These are phyloP conservation scores for Etheostoma cragini DNA, from an alignment of 2,113 vertebrate species.

Conservation along the genomic window DNA sequence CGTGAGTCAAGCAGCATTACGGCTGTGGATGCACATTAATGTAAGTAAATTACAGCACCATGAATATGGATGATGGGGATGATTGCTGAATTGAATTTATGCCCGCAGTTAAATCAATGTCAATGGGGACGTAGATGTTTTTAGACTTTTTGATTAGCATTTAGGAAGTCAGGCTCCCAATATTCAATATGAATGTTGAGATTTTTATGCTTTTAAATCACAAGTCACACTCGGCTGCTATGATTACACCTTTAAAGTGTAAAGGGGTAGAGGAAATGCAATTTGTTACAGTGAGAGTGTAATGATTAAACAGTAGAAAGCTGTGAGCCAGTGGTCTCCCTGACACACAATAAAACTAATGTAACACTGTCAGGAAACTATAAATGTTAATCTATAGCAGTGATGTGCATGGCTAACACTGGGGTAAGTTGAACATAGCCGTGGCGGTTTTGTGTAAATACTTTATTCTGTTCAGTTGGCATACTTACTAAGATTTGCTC, in stretches of 20 bases:
- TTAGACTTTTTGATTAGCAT: slow-evolving; percentile 69
- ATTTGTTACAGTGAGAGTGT: slow-evolving; percentile 35
- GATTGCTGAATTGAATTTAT: slow-evolving; percentile 72
- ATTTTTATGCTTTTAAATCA: slow-evolving; percentile 38
- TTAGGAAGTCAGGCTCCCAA: slow-evolving; percentile 52
- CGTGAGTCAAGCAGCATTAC: slow-evolving; percentile 42
- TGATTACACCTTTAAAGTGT: slow-evolving; percentile 46
- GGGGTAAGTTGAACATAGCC: slow-evolving; percentile 27
- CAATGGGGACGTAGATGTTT: slow-evolving; percentile 69
- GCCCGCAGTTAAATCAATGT: slow-evolving; percentile 76
- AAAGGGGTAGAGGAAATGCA: slow-evolving; percentile 29
- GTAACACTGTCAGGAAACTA: slow-evolving; percentile 52
- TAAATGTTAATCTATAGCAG: slow-evolving; percentile 55
- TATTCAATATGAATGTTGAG: slow-evolving; percentile 30
- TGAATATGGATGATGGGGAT: slow-evolving; percentile 73
- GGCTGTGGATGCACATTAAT: slow-evolving; percentile 63
- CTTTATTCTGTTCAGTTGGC: slow-evolving; percentile 42
- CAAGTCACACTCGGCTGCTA: slow-evolving; percentile 24
- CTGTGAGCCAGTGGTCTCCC: slow-evolving; percentile 25
- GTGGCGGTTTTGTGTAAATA: slow-evolving; percentile 33
- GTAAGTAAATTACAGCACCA: slow-evolving; percentile 66
- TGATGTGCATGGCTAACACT: slow-evolving; percentile 37
- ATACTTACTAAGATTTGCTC: slow-evolving; percentile 56
- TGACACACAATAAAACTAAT: slow-evolving; percentile 50
- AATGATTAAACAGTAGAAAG: slow-evolving; percentile 43